Evolutionary conservation across 92 coral and sea anemone species (phyloP), one percentile per base, ranked within the genome.

Genomic region (Ricordea florida): DNA sequence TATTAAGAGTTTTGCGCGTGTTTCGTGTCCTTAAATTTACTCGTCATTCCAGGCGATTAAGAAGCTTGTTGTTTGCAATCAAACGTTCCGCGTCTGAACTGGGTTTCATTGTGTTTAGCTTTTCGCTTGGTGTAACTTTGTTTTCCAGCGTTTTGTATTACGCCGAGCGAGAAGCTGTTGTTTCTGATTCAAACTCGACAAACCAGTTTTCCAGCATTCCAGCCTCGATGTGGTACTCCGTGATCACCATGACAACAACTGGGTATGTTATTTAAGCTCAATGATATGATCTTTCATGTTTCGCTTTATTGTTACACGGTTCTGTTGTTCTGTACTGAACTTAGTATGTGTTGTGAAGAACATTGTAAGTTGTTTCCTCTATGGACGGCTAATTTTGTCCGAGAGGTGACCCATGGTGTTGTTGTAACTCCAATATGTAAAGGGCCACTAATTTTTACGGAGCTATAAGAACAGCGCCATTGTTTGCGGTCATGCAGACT

Each of bases 231-330:
- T 96, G 99, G 99, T 96, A 96, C 46, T 92, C 97, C 6, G 87
- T 96, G 21, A 81, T 96, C 28, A 96, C 99, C 75, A 96, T 96
- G 99, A 96, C 99, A 76, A 92, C 97, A 0, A 85, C 97, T 15
- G 99, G 99, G 99, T 96, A 48, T 71, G 98, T 82, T 10, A 16
- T 35, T 43, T 38, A n/a, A 22, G 24, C 61, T 26, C n/a, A n/a
- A n/a, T n/a, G n/a, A n/a, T n/a, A n/a, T n/a, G n/a, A n/a, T n/a
- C n/a, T n/a, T n/a, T n/a, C n/a, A n/a, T n/a, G n/a, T n/a, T n/a
- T n/a, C n/a, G n/a, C n/a, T n/a, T n/a, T n/a, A n/a, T n/a, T n/a
- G n/a, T n/a, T n/a, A n/a, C n/a, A n/a, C n/a, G n/a, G n/a, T n/a
- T n/a, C n/a, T n/a, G n/a, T n/a, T n/a, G n/a, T n/a, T n/a, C n/a